Percentiles rank a stretch among this genome's conserved stretches.
These are phyloP conservation scores for Chrysolina oricalcia DNA, from an alignment of 2,888 invertebrate species.

Conservation along the genomic window DNA sequence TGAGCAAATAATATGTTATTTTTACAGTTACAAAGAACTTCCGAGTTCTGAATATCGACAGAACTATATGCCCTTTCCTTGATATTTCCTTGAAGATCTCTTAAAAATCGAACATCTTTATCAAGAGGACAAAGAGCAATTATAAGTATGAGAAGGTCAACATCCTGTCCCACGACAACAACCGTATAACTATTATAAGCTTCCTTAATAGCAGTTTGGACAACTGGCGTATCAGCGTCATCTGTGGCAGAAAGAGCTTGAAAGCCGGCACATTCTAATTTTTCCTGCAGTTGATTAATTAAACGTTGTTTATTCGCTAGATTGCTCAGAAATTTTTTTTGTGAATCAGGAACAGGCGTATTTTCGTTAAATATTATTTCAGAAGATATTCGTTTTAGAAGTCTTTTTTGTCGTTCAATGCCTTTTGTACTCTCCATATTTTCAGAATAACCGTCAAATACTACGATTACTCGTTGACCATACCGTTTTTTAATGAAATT, in stretches of 20 bases:
- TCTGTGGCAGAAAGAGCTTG: conserved; percentile 23
- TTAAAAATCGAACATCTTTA: conserved; percentile 31
- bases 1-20: conserved; percentile 24
- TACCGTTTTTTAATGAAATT: conserved; percentile 10
- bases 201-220: conserved; percentile 25
- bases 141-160: conserved; percentile 30
- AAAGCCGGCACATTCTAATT: conserved; percentile 26
- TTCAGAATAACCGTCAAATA: conserved; percentile 27
- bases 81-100: conserved; percentile 4
- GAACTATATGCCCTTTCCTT: conserved; percentile 22
- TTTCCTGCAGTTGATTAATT: conserved; percentile 19
- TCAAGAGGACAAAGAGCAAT: conserved; percentile 32
- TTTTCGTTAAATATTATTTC: conserved; percentile 18
- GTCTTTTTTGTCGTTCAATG: conserved; percentile 27
- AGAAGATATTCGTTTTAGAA: conserved; percentile 16
- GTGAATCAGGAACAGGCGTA: conserved; percentile 17
- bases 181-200: conserved; percentile 20
- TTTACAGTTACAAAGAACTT: conserved; percentile 21
- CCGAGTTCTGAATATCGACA: conserved; percentile 3
- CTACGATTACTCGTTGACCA: conserved; percentile 23
- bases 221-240: conserved; percentile 22
- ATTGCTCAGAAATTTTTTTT: not conserved
- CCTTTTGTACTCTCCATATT: conserved; percentile 28
- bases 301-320: no score
- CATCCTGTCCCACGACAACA: conserved; percentile 32